Evolutionary conservation across 2,113 vertebrate species (phyloP), one percentile per base, ranked within the genome.

Genomic region (Dinomys branickii): DNA sequence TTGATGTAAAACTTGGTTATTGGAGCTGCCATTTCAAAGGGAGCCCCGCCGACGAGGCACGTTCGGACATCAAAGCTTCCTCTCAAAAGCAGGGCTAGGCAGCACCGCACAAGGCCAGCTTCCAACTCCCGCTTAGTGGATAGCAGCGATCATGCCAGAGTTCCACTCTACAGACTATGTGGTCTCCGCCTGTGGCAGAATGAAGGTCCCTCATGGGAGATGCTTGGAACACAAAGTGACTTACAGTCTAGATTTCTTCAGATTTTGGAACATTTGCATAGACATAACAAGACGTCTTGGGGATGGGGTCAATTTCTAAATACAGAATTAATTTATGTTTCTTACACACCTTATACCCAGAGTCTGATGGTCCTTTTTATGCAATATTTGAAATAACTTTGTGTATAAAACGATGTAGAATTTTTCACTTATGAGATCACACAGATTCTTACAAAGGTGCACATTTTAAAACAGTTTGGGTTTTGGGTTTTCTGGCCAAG

Each of bases 91-190:
- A 50, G 19, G 4, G 19, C 16, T 12, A 2, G 5, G 47, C 35
- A 35, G n/a, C 9, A 7, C 16, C 3, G 19, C n/a, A 3, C 12
- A 67, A 47, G 44, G 35, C 47, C 0, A 7, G 8, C 38, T 24
- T 69, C 56, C 7, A 22, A 38, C 22, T 38, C 41, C 41, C 10
- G 0, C 0, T 4, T 7, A 14, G 0, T 1, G 1, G 3, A 22
- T 35, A 0, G 52, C 56, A 28, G 2, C 5, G 7, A 2, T 1
- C 0, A 0, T 0, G 6, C 4, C 20, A 28, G 75, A 19, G 1
- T 10, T 7, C 13, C 12, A 4, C 38, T 2, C 38, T 0, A 0
- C 4, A 20, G 9, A 61, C 4, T 0, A 7, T 1, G 0, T 7
- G 1, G 1, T 38, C 71, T 78, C 77, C 11, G 0, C 19, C 17